These are phyloP conservation scores for Bubo scandiacus DNA, from an alignment of 2,113 vertebrate genomes.

Conservation along the genomic window DNA sequence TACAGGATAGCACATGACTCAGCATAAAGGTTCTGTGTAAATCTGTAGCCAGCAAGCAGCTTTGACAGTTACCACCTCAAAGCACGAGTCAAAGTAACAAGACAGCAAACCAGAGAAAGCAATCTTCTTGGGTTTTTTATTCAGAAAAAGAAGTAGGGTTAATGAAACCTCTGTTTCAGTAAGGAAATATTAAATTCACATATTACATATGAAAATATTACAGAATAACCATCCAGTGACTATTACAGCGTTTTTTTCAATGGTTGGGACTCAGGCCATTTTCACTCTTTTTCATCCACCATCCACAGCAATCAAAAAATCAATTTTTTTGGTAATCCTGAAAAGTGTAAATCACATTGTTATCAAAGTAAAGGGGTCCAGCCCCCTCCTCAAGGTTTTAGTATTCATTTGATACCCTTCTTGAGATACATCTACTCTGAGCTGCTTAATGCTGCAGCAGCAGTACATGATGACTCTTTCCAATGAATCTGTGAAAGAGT, in stretches of 20 bases:
- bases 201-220: conserved; percentile 54
- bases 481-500: neutral
- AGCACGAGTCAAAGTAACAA: neutral
- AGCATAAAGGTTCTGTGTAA: neutral
- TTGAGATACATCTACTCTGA: neutral
- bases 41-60: neutral
- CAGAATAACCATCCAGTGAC: conserved; percentile 29
- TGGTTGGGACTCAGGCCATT: neutral
- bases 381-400: neutral
- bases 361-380: neutral
- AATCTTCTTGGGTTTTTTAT: neutral
- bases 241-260: neutral
- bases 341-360: conserved; percentile 29
- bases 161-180: conserved; percentile 49
- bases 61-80: neutral
- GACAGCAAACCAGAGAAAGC: neutral
- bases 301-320: conserved; percentile 71
- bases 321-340: conserved; percentile 78
- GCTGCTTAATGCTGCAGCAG: neutral
- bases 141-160: neutral
- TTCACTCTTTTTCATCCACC: conserved; percentile 43
- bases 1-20: neutral
- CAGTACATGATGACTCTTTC: neutral
- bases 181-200: neutral
- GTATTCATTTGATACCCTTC: neutral